A percentile compares a stretch with the other conserved stretches of the same genome.
These are phyloP conservation scores for Dasysyrphus albostriatus DNA, from an alignment of 2,888 invertebrate species.

Conservation along the genomic window DNA sequence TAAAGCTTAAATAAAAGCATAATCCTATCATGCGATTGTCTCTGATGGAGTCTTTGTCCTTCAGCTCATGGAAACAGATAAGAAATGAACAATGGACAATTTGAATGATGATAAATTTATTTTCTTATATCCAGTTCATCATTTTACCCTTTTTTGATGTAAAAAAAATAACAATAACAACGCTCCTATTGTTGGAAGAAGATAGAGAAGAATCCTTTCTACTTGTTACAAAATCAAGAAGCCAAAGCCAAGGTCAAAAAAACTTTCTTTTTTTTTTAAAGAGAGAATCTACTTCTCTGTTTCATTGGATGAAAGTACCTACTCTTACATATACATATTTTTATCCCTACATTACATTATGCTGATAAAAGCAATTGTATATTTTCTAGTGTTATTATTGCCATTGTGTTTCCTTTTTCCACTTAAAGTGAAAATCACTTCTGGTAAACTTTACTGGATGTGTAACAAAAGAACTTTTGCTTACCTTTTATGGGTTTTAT, in stretches of 20 bases:
- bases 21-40: background rate
- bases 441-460: slow-evolving; percentile 50
- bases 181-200: background rate
- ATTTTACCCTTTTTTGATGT: background rate
- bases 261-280: background rate
- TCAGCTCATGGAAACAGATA: background rate
- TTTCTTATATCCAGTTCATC: background rate
- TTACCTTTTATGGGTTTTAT: slow-evolving; percentile 42
- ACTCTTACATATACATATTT: background rate
- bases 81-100: background rate
- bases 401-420: slow-evolving; percentile 61
- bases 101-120: background rate
- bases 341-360: background rate
- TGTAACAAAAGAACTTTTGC: slow-evolving; percentile 49
- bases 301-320: background rate
- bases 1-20: no score
- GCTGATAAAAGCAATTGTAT: slow-evolving; percentile 36
- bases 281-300: background rate
- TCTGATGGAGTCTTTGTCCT: background rate
- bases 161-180: background rate
- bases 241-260: background rate
- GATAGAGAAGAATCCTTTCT: background rate
- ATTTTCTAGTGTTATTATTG: slow-evolving; percentile 59
- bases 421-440: slow-evolving; percentile 57
- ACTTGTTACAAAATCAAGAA: background rate